phyloP scores from a whole-genome alignment of 1,140 invertebrate genomes.

The Orius laevigatus region DNA sequence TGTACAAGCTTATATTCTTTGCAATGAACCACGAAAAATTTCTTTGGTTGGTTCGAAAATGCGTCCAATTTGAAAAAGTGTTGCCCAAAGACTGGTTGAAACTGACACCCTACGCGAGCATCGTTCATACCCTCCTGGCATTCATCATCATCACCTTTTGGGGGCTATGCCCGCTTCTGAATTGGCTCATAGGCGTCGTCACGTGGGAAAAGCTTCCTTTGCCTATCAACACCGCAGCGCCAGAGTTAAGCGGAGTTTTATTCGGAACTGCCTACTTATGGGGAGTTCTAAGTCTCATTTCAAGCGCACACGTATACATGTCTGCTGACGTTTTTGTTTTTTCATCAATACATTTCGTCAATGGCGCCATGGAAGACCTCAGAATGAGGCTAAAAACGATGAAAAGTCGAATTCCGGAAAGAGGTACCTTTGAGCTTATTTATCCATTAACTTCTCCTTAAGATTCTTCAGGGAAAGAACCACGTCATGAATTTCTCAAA shows the following conservation, averaged over 20 bases:
- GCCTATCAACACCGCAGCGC: conserved; percentile 5
- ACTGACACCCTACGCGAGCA: too few species aligned
- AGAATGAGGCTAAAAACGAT: not conserved
- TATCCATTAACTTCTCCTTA: not conserved
- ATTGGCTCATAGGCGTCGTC: not conserved
- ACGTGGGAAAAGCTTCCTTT: not conserved
- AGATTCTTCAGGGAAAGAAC: not conserved
- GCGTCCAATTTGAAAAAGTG: not conserved
- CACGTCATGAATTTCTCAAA: conserved; percentile 2
- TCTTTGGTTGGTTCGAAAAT: not conserved
- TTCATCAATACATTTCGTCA: not conserved
- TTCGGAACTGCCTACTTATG: not conserved
- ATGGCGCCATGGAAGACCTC: not conserved
- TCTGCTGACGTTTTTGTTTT: conserved; percentile 5
- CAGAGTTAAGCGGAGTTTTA: not conserved
- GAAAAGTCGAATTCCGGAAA: not conserved
- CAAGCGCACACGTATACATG: conserved; percentile 6
- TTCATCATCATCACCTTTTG: not conserved
- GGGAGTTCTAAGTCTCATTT: not conserved
- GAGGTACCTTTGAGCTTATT: not conserved
- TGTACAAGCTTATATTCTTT: conserved; percentile 8
- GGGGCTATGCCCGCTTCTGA: conserved; percentile 6
- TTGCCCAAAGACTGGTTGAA: not conserved
- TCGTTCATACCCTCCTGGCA: not conserved
- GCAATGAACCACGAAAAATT: not conserved